These are phyloP conservation scores for Elegia similella DNA, from an alignment of 2,888 invertebrate species.

Conservation along the genomic window DNA sequence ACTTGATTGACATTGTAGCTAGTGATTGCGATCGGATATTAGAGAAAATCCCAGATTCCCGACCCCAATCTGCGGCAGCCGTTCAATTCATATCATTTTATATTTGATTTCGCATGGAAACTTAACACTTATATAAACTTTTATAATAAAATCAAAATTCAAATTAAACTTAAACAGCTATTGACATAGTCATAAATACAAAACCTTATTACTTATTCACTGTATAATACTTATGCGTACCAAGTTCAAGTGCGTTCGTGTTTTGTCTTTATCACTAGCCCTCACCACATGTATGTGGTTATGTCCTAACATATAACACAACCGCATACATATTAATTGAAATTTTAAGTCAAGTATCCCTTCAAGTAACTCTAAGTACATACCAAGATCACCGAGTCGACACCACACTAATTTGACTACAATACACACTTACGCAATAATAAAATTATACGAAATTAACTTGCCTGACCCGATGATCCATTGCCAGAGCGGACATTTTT, in stretches of 20 bases:
- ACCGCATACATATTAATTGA: too few relatives aligned
- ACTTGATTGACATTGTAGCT: too few relatives aligned
- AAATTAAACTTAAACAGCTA: too few relatives aligned
- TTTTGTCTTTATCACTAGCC: neutral
- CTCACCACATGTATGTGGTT: too few relatives aligned
- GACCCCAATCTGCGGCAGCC: neutral
- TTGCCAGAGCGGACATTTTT: neutral
- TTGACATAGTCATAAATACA: too few relatives aligned
- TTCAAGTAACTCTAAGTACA: neutral
- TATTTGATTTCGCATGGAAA: too few relatives aligned
- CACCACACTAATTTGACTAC: slow-evolving; percentile 11
- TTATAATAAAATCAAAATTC: too few relatives aligned
- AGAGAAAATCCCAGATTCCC: neutral
- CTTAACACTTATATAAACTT: too few relatives aligned
- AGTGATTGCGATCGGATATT: too few relatives aligned
- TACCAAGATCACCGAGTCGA: neutral
- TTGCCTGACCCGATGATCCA: slow-evolving; percentile 6
- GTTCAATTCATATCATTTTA: neutral
- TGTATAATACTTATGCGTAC: too few relatives aligned
- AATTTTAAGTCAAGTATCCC: neutral
- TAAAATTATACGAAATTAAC: slow-evolving; percentile 11
- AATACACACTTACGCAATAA: slow-evolving; percentile 9
- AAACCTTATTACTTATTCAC: too few relatives aligned
- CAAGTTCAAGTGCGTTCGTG: neutral
- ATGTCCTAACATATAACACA: too few relatives aligned